phyloP scores from a whole-genome alignment of 2,797 vertebrate genomes.

The Hoplostethus mediterraneus region DNA sequence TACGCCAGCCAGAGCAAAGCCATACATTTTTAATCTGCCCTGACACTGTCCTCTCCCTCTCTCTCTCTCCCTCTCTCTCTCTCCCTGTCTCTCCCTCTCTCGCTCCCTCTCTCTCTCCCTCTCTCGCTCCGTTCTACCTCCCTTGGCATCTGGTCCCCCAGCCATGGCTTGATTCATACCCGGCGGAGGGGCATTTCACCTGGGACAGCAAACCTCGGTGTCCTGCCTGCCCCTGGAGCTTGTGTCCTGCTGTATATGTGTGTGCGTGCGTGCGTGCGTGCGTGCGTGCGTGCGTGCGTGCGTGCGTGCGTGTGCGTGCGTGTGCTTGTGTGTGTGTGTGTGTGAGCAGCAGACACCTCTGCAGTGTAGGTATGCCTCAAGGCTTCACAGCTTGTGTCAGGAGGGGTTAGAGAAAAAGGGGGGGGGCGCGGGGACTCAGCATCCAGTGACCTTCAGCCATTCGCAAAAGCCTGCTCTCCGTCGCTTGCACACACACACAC shows the following conservation, averaged over 20 bases:
- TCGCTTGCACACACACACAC: background rate
- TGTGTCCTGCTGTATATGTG: background rate
- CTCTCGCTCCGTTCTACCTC: background rate
- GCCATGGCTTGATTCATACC: constrained; percentile 53
- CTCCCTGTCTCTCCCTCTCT: background rate
- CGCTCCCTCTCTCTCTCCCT: constrained; percentile 3
- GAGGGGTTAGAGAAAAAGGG: background rate
- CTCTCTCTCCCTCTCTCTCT: background rate
- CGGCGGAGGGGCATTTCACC: constrained; percentile 48
- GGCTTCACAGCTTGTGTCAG: constrained; percentile 39
- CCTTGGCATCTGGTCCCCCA: constrained; percentile 23
- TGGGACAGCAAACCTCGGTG: constrained; percentile 53
- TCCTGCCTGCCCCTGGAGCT: constrained; percentile 30
- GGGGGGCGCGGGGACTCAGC: background rate
- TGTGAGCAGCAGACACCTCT: constrained; percentile 29
- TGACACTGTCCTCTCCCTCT: constrained; percentile 37
- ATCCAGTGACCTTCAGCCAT: constrained; percentile 62
- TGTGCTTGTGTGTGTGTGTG: constrained; percentile 3
- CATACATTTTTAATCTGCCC: constrained; percentile 78
- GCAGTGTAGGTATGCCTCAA: constrained; percentile 29
- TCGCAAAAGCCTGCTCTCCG: constrained; percentile 22
- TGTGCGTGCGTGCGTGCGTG: constrained; percentile 10
- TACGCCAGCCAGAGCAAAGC: constrained; percentile 61
- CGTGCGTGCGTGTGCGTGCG: constrained; percentile 8
- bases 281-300: constrained; percentile 3